Conservation (phyloP, 2,888 invertebrate genomes). For the Crossocerus cetratus region DNA sequence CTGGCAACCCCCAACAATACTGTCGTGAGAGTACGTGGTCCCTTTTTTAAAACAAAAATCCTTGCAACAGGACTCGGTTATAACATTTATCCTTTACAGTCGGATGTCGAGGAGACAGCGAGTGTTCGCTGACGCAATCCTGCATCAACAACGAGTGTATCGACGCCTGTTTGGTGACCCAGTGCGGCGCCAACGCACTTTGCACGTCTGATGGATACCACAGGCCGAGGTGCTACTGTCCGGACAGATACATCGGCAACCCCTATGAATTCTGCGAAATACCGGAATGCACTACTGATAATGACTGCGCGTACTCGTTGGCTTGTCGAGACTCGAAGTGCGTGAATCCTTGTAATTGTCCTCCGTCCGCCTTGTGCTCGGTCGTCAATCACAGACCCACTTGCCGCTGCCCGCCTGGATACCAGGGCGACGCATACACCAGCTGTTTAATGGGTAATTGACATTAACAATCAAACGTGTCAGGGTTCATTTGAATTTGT, state of each 20-base stretch:
- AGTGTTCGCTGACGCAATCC: conserved; percentile 89
- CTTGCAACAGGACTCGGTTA: neutral
- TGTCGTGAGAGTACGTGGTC: conserved; percentile 84
- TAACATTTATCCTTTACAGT: conserved; percentile 76
- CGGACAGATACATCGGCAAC: conserved; percentile 86
- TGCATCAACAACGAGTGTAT: conserved; percentile 90
- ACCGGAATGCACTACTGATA: conserved; percentile 86
- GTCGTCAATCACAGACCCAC: conserved; percentile 87
- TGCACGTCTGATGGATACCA: conserved; percentile 88
- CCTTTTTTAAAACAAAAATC: conserved; percentile 52
- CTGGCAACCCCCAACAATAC: conserved; percentile 88
- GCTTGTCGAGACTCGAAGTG: conserved; percentile 89
- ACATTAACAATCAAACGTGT: neutral
- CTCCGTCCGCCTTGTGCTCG: conserved; percentile 86
- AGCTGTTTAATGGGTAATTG: conserved; percentile 81
- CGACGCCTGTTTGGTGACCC: conserved; percentile 87
- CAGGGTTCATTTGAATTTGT: too few relatives aligned
- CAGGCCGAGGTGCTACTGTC: conserved; percentile 87
- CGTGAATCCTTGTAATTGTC: conserved; percentile 91
- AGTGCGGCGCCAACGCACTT: conserved; percentile 88
- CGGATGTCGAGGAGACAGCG: conserved; percentile 90
- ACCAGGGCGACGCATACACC: conserved; percentile 86
- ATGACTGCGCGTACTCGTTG: conserved; percentile 88
- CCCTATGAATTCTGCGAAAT: conserved; percentile 87
- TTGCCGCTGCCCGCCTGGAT: conserved; percentile 91